Evolutionary conservation across 1,140 invertebrate genomes (phyloP).

Genomic region (Phenacoccus solenopsis): DNA sequence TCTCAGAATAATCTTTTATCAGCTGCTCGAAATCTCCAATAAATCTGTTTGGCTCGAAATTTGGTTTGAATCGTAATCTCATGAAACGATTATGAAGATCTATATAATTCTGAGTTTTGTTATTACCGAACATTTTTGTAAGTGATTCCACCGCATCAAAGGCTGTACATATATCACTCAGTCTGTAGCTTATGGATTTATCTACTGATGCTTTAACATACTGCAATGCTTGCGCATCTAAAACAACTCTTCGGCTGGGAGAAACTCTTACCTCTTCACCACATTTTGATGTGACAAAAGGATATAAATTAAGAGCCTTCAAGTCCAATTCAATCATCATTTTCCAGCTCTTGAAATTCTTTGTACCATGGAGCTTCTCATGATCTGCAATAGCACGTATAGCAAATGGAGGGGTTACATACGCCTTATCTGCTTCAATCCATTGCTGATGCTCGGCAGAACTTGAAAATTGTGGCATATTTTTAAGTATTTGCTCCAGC

Average conservation of each 20-base stretch:
- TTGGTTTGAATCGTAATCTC: background rate
- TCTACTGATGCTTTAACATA: background rate
- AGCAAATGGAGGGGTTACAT: background rate
- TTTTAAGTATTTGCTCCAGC: no score
- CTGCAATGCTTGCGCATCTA: background rate
- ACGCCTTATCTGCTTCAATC: background rate
- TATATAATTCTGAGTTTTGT: background rate
- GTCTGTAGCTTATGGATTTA: background rate
- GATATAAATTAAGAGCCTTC: background rate
- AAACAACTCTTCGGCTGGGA: background rate
- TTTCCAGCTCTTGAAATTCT: background rate
- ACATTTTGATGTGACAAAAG: background rate
- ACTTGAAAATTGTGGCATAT: no score
- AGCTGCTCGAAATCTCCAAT: background rate
- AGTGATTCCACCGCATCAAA: background rate
- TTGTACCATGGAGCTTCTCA: background rate
- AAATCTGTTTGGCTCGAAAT: background rate
- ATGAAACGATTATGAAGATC: background rate
- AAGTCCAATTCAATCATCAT: background rate
- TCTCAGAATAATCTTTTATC: background rate
- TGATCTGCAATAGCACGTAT: background rate
- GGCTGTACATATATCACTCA: background rate
- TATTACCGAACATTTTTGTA: background rate
- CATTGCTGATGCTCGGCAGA: background rate
- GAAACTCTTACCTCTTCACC: background rate